Evolutionary conservation across 2,888 invertebrate genomes (phyloP).

Genomic region (Parasteatoda lunata): DNA sequence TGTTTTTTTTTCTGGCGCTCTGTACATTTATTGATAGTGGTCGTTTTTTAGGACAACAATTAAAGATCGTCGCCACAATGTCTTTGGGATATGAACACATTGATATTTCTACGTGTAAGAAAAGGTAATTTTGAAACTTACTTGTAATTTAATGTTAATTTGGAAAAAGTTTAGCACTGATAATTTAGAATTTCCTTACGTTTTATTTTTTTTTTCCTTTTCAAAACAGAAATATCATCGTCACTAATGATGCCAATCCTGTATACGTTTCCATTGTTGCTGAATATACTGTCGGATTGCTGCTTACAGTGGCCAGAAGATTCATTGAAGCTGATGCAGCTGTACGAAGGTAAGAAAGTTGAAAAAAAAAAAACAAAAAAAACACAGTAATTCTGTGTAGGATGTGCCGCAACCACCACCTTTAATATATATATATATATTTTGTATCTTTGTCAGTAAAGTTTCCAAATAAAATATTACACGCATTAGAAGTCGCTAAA

Average conservation of each 20-base stretch:
- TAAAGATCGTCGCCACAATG: slow-evolving; percentile 91
- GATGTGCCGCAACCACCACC: no score
- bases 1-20: no score
- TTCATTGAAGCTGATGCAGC: slow-evolving; percentile 83
- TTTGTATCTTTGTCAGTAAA: no score
- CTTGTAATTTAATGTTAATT: neutral
- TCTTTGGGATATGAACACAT: slow-evolving; percentile 94
- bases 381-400: no score
- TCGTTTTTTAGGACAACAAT: slow-evolving; percentile 49
- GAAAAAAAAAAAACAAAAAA: no score
- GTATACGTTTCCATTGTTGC: slow-evolving; percentile 92
- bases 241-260: slow-evolving; percentile 92
- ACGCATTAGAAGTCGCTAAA: no score
- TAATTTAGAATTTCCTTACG: no score
- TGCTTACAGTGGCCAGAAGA: slow-evolving; percentile 87
- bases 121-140: slow-evolving; percentile 72
- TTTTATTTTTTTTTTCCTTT: no score
- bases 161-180: no score
- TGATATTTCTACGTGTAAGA: slow-evolving; percentile 84
- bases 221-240: slow-evolving; percentile 78
- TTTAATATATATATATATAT: no score
- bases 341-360: slow-evolving; percentile 63
- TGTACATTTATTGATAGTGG: no score
- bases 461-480: no score
- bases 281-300: slow-evolving; percentile 87